phyloP scores from a whole-genome alignment of 2,113 vertebrate species.

The Tenrec ecaudatus region DNA sequence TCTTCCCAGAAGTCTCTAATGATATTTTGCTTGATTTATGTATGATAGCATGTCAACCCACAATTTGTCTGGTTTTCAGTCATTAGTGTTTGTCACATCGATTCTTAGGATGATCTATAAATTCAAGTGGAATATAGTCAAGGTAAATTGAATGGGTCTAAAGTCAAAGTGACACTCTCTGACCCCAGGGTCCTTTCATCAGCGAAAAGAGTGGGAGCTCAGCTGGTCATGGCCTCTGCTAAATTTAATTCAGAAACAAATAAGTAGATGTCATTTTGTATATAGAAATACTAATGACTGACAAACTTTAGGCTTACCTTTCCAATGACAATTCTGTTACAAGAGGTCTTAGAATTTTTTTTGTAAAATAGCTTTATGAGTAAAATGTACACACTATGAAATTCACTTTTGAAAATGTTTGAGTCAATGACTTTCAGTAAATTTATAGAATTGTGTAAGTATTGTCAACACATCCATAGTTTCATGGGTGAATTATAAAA shows the following conservation, averaged over 20 bases:
- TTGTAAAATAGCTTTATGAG: slow-evolving; percentile 2
- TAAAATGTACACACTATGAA: neutral
- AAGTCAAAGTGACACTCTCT: neutral
- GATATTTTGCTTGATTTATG: too few species aligned
- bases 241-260: slow-evolving; percentile 43
- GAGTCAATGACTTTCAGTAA: neutral
- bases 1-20: too few species aligned
- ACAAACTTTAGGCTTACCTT: neutral
- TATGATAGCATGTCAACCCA: too few species aligned
- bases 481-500: neutral
- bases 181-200: neutral
- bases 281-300: neutral
- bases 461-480: neutral
- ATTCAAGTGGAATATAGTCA: too few species aligned
- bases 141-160: neutral
- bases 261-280: neutral
- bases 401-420: slow-evolving; percentile 22
- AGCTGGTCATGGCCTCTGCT: neutral
- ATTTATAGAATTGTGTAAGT: neutral
- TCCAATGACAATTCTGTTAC: neutral
- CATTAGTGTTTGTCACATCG: too few species aligned
- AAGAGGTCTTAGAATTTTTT: neutral
- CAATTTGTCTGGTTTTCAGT: too few species aligned
- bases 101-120: too few species aligned
- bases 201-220: neutral